phyloP scores from a whole-genome alignment of 1,140 invertebrate species.

The Drosophila insularis region DNA sequence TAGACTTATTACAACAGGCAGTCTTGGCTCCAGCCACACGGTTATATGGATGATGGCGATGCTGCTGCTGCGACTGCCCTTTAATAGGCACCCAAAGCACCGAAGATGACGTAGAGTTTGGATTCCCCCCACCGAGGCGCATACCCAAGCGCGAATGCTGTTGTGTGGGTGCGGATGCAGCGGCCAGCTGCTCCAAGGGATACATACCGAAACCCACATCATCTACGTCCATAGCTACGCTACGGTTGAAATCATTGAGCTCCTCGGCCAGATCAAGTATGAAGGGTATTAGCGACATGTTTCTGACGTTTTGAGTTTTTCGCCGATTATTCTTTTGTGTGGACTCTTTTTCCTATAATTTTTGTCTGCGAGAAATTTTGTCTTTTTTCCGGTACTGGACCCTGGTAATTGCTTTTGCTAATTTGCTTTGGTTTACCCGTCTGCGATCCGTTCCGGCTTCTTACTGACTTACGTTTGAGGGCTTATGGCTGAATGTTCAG shows the following conservation, averaged over 20 bases:
- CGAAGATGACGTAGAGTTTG: constrained; percentile 35
- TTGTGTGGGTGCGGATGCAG: constrained; percentile 42
- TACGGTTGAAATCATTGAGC: constrained; percentile 73
- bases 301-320: constrained; percentile 10
- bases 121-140: constrained; percentile 41
- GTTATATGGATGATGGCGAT: constrained; percentile 75
- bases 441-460: constrained; percentile 75
- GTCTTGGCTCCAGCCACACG: constrained; percentile 71
- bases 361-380: constrained; percentile 13
- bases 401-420: neutral
- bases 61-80: constrained; percentile 45
- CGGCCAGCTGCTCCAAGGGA: constrained; percentile 61
- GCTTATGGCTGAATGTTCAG: constrained; percentile 74
- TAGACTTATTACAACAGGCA: constrained; percentile 70
- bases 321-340: neutral
- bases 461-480: constrained; percentile 78
- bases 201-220: constrained; percentile 75
- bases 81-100: constrained; percentile 71
- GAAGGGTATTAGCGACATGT: constrained; percentile 79
- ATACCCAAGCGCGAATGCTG: constrained; percentile 39
- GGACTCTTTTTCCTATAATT: constrained; percentile 1
- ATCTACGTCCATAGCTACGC: constrained; percentile 73
- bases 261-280: constrained; percentile 81
- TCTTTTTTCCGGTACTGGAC: constrained; percentile 15
- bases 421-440: constrained; percentile 28